phyloP scores from a whole-genome alignment of 2,113 vertebrate genomes.

The Etheostoma spectabile region DNA sequence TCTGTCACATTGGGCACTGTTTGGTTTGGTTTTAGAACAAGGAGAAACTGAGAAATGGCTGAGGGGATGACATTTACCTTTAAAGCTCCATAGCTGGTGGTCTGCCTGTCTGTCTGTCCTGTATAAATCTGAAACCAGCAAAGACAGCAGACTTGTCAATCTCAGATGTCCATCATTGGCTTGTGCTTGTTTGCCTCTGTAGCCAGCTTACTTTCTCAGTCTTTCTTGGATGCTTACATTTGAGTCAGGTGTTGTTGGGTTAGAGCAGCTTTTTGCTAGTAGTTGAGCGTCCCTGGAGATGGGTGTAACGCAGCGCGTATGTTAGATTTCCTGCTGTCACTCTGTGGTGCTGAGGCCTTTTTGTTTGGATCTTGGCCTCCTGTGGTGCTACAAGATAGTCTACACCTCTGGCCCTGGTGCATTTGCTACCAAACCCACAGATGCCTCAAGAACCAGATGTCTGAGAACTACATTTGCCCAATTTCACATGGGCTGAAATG shows the following conservation, averaged over 20 bases:
- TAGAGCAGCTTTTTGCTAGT: constrained; percentile 45
- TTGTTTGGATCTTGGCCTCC: constrained; percentile 63
- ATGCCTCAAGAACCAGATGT: constrained; percentile 50
- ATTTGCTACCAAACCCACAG: constrained; percentile 60
- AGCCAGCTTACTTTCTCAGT: constrained; percentile 30
- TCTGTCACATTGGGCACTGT: constrained; percentile 43
- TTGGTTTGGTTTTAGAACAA: constrained; percentile 46
- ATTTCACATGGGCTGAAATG: neutral
- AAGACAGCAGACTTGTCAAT: constrained; percentile 75
- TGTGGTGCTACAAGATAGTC: constrained; percentile 77
- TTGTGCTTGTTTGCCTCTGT: constrained; percentile 27
- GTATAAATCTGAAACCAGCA: constrained; percentile 83
- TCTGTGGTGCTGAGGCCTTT: constrained; percentile 78
- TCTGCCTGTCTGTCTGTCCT: constrained; percentile 76
- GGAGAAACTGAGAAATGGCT: constrained; percentile 17
- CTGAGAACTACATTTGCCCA: constrained; percentile 21
- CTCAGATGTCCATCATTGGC: constrained; percentile 55
- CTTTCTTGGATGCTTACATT: constrained; percentile 12
- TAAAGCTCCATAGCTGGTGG: constrained; percentile 54
- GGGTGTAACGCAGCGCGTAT: constrained; percentile 47
- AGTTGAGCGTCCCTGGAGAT: constrained; percentile 24
- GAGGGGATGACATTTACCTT: constrained; percentile 28
- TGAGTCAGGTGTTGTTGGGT: constrained; percentile 23
- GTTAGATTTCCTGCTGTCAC: constrained; percentile 68
- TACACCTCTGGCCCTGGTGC: constrained; percentile 63